Conservation (phyloP, 2,888 invertebrate genomes). For the Lasioglossum marginatum region DNA sequence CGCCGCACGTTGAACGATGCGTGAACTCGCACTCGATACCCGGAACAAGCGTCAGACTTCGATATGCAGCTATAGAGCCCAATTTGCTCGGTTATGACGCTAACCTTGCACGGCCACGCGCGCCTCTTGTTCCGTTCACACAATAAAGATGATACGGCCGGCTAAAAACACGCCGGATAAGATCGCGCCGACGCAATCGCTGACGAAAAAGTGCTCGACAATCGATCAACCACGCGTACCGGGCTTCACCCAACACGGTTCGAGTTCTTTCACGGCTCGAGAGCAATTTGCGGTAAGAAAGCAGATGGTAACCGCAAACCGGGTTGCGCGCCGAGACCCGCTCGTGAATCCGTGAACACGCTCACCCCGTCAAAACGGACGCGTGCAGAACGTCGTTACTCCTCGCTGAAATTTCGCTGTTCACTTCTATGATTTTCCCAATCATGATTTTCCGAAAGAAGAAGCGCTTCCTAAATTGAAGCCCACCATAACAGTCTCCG, state of each 20-base stretch:
- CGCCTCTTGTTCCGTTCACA: not conserved
- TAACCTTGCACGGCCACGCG: not conserved
- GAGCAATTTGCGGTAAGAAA: conserved; percentile 13
- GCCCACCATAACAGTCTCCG: not conserved
- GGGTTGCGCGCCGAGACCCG: not conserved
- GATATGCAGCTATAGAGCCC: not conserved
- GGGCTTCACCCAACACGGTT: not conserved
- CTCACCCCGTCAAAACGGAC: not conserved
- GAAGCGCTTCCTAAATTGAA: not conserved
- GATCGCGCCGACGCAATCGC: conserved; percentile 12
- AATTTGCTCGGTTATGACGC: not conserved
- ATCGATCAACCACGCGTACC: conserved; percentile 29
- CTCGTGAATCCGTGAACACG: not conserved
- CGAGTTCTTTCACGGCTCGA: conserved; percentile 5
- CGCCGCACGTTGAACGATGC: not conserved
- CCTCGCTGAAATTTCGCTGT: not conserved
- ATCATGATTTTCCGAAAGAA: not conserved
- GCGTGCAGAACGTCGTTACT: not conserved
- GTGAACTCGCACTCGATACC: not conserved
- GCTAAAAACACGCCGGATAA: not conserved
- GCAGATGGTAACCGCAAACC: conserved; percentile 21
- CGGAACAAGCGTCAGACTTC: not conserved
- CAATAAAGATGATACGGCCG: not conserved
- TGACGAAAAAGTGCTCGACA: conserved; percentile 8
- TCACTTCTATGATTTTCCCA: not conserved